Evolutionary conservation across 35 echinoderm and acorn worm species (phyloP), one percentile per base, ranked within the genome.

Genomic region (Heliocidaris erythrogramma): DNA sequence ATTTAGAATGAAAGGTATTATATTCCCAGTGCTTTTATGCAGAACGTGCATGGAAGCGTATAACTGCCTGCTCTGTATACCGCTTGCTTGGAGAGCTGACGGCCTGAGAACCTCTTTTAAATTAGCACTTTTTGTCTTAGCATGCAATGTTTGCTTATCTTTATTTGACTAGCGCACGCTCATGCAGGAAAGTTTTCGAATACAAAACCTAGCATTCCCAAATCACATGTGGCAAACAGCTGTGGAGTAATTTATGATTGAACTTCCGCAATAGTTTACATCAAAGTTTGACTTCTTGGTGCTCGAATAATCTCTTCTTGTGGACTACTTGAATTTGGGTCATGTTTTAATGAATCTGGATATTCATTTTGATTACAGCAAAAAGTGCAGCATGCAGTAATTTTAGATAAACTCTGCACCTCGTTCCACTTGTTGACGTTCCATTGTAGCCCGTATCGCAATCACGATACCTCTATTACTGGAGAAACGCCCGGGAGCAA

Each of bases 191-290:
- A 78, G 65, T 78, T 78, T 78, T 7, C 2, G 65, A 78, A 27
- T 4, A 27, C 7, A 7, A 2, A 21, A 78, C 27, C 21, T 78
- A 78, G 65, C 65, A 78, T n/a, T n/a, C 2, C 65, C 65, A 78
- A 1, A 6, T n/a, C 27, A 78, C 52, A 53, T 53, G 35, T 1
- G 65, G 65, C 65, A 78, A 78, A 78, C 27, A 78, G 65, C 65
- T 27, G 65, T 78, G 2, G 21, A n/a, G 35, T 3, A 78, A 78
- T 78, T 27, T 78, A 0, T n/a, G 2, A 7, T 24, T 78, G 21
- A 78, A 78, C 65, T 78, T 78, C 65, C 65, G 65, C 65, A 78
- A 78, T 78, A 78, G 65, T n/a, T 69, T 78, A 24, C 65, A 21
- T 24, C 65, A 78, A 78, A 78, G 18, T 78, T 78, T 78, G 65